phyloP scores from a whole-genome alignment of 2,888 invertebrate genomes.

The Melieria crassipennis region DNA sequence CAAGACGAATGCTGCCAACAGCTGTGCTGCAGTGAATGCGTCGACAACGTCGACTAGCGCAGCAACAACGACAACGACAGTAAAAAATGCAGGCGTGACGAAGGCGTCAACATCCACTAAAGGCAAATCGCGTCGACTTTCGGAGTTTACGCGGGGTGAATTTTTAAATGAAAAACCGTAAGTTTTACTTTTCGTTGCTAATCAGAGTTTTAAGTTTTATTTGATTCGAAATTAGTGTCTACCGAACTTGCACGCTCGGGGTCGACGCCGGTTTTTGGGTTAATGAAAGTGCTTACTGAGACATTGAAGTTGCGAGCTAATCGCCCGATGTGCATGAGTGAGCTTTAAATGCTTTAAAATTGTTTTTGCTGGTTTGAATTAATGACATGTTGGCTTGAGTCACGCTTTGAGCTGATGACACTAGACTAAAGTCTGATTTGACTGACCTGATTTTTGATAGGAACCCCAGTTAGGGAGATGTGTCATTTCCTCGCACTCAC shows the following conservation, averaged over 20 bases:
- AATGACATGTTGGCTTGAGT: no score
- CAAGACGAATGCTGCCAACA: slow-evolving; percentile 14
- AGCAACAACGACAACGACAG: slow-evolving; percentile 25
- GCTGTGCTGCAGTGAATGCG: slow-evolving; percentile 16
- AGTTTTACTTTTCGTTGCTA: slow-evolving; percentile 49
- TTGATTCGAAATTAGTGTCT: slow-evolving; percentile 20
- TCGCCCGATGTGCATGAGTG: no score
- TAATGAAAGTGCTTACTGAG: not conserved
- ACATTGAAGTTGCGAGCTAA: no score
- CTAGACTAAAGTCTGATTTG: no score
- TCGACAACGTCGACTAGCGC: slow-evolving; percentile 24
- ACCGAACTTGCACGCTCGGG: slow-evolving; percentile 15
- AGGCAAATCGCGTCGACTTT: slow-evolving; percentile 66
- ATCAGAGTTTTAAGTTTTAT: not conserved
- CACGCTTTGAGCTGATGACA: no score
- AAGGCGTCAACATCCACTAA: slow-evolving; percentile 52
- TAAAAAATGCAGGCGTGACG: no score
- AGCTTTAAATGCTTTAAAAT: no score
- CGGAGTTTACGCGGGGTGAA: slow-evolving; percentile 67
- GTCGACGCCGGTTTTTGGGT: not conserved
- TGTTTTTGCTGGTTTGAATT: no score
- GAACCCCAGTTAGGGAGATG: no score
- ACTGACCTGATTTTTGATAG: no score
- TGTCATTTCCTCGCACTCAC: no score
- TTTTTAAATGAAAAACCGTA: slow-evolving; percentile 68